Evolutionary conservation across 2,797 vertebrate species (phyloP), one percentile per base, ranked within the genome.

Genomic region (Sebastes hubbsi): DNA sequence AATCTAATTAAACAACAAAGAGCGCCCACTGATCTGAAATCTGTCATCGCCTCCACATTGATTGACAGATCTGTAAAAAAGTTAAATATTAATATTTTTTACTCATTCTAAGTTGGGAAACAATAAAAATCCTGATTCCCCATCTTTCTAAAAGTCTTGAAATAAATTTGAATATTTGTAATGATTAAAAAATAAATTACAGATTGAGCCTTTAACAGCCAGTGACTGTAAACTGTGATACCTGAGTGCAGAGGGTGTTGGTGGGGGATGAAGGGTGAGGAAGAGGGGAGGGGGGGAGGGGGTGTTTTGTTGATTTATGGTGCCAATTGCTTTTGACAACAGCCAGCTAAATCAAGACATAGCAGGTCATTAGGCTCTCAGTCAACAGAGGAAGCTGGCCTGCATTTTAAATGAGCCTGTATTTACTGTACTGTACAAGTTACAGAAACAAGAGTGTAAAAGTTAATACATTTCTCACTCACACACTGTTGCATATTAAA

Each of bases 251-350:
- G 60, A 25, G 42, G 38, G 52, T 72, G 80, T 52, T 42, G 66
- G 27, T 56, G 36, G 38, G 14, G 61, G 27, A 20, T 13, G 49
- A 25, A 18, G 8, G 72, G n/a, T 7, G 54, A 27, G n/a, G 8
- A 32, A 38, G 36, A 38, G 56, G 24, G 20, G 9, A 10, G 27
- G 25, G 25, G 10, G 4, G 25, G 4, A 25, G 22, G 25, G n/a
- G 13, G 74, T 75, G 77, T 77, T 34, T 42, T 81, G 79, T 89
- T 96, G 95, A 96, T 97, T 97, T 97, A 97, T 94, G 92, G 86
- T 91, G 94, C 94, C 96, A 97, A 95, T 96, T 96, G 93, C 93
- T 95, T 96, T 95, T 94, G 95, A 96, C 96, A 95, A 95, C 86
- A 94, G 90, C 91, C 92, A 91, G 94, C 96, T 97, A 97, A 97